Evolutionary conservation across 2,113 vertebrate species (phyloP).

Genomic region (Gobio gobio): DNA sequence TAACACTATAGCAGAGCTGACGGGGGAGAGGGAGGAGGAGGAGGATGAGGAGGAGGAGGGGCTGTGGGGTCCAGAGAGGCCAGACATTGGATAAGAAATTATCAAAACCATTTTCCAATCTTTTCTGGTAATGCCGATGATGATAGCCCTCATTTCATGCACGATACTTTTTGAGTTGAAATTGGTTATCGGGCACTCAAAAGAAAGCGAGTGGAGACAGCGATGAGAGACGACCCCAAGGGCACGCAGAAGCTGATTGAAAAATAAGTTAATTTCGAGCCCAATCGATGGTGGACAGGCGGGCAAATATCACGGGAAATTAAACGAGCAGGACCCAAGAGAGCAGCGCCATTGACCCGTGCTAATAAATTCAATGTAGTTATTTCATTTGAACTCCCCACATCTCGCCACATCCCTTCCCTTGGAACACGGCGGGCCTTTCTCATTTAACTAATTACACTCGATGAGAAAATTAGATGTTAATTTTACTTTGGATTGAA

Average conservation of each 20-base stretch:
- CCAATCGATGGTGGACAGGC: conserved; percentile 99
- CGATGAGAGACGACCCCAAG: conserved; percentile 90
- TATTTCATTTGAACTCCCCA: conserved; percentile 82
- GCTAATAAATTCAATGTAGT: conserved; percentile 98
- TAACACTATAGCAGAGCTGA: conserved; percentile 48
- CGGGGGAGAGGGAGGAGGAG: background rate
- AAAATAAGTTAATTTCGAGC: conserved; percentile 99
- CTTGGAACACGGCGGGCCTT: conserved; percentile 76
- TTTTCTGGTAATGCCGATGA: conserved; percentile 69
- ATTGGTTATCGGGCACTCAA: conserved; percentile 88
- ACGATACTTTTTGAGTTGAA: conserved; percentile 84
- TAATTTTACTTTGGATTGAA: conserved; percentile 89
- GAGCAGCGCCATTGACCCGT: conserved; percentile 93
- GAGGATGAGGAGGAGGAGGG: conserved; percentile 21
- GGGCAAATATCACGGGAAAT: conserved; percentile 99
- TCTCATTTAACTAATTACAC: conserved; percentile 99
- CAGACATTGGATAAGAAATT: conserved; percentile 72
- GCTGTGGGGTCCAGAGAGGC: conserved; percentile 15
- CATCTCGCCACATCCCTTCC: conserved; percentile 67
- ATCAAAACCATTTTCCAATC: conserved; percentile 70
- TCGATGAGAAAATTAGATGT: conserved; percentile 93
- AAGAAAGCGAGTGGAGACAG: conserved; percentile 76
- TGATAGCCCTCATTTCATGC: conserved; percentile 76
- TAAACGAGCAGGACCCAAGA: conserved; percentile 94
- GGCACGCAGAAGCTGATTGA: conserved; percentile 96